Conservation (phyloP, 2,113 vertebrate genomes). For the Tichodroma muraria region DNA sequence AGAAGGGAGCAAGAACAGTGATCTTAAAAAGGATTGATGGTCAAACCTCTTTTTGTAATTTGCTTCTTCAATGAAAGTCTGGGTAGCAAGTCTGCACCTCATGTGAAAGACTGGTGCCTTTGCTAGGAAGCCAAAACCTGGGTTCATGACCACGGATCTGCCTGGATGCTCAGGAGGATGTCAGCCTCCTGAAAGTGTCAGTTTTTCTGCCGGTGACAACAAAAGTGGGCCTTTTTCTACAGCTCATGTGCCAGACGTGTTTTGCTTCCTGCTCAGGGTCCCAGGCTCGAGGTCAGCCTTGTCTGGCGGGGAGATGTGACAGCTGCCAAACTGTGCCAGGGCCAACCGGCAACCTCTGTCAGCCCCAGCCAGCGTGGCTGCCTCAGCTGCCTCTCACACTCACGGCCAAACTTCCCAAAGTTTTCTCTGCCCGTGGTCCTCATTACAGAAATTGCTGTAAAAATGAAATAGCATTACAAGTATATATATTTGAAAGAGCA, state of each 20-base stretch:
- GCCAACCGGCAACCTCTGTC: not conserved
- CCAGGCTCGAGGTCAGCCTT: not conserved
- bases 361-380: fast-evolving
- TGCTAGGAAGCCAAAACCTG: not conserved
- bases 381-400: not conserved
- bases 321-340: not conserved
- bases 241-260: not conserved
- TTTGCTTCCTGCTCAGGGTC: not conserved
- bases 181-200: not conserved
- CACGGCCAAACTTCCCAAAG: not conserved
- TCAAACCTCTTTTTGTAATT: not conserved
- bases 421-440: not conserved
- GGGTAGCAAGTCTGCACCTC: not conserved
- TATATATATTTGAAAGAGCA: not conserved
- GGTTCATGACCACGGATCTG: fast-evolving
- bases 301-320: not conserved
- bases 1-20: fast-evolving
- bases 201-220: not conserved
- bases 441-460: not conserved
- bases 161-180: not conserved
- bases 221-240: not conserved
- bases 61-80: not conserved
- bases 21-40: not conserved
- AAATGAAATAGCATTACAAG: not conserved
- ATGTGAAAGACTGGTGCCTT: not conserved